phyloP scores from a whole-genome alignment of 2,113 vertebrate species.

The Terrapene triunguis region DNA sequence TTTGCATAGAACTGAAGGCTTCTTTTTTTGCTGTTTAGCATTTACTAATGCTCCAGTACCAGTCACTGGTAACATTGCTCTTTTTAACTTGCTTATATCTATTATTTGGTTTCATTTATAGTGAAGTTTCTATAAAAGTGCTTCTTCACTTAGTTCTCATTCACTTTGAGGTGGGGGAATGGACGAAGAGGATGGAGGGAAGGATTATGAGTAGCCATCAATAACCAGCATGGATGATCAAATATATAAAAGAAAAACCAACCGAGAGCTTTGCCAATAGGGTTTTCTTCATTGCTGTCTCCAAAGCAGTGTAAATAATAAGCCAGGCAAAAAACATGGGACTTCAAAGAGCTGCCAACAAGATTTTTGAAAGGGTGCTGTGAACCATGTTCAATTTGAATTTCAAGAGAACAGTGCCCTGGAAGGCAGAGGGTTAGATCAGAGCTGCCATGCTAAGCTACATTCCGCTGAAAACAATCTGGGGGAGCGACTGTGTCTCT shows the following conservation, averaged over 20 bases:
- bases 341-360: background rate
- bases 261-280: background rate
- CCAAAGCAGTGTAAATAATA: background rate
- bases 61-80: background rate
- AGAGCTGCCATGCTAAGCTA: background rate
- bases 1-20: background rate
- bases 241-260: accelerated
- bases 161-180: background rate
- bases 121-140: background rate
- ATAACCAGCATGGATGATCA: background rate
- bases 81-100: background rate
- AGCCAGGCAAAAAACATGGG: background rate
- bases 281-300: background rate
- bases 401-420: background rate
- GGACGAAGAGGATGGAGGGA: background rate
- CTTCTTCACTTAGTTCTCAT: background rate
- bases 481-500: background rate
- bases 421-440: background rate
- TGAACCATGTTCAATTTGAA: background rate
- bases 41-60: background rate
- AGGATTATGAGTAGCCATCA: accelerated
- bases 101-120: background rate
- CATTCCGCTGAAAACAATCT: background rate
- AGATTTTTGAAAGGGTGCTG: background rate
- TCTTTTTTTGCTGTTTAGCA: background rate